A percentile compares a stretch with the other conserved stretches of the same genome.
Conservation (phyloP, 2,113 vertebrate species). For the Rhinoderma darwinii region DNA sequence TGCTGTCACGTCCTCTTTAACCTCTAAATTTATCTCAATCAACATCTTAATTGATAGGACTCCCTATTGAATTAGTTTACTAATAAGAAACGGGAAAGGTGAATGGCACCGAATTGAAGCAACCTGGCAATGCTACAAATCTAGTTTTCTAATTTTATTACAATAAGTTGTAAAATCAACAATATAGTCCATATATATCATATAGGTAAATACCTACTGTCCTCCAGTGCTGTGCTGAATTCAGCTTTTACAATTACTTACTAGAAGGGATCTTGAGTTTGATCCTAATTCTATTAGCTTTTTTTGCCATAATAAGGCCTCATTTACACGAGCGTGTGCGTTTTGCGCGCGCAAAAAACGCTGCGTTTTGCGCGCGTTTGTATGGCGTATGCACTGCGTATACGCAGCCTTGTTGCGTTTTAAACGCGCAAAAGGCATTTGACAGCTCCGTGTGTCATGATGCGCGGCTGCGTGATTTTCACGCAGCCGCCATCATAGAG, state of each 20-base stretch:
- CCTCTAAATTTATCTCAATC: slow-evolving; percentile 19
- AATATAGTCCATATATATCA: neutral
- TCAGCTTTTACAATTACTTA: neutral
- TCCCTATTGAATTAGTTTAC: neutral
- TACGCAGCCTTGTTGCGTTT: no score
- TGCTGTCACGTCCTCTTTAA: neutral
- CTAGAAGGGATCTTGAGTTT: neutral
- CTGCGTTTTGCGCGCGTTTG: no score
- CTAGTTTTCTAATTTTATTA: neutral
- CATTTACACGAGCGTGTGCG: no score
- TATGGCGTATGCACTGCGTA: no score
- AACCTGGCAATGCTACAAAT: neutral
- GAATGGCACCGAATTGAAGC: neutral
- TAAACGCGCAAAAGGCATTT: no score
- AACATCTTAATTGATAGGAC: slow-evolving; percentile 14
- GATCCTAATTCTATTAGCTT: neutral
- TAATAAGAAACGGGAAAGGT: slow-evolving; percentile 9
- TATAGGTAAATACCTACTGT: neutral
- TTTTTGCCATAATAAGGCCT: no score
- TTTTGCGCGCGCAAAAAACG: no score
- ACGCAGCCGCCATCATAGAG: no score
- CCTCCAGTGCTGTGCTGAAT: neutral
- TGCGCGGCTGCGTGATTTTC: no score
- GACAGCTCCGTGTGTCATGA: no score
- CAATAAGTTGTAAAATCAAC: neutral